Evolutionary conservation across 2,888 invertebrate species (phyloP), one percentile per base, ranked within the genome.

Genomic region (Lochmaea crataegi): DNA sequence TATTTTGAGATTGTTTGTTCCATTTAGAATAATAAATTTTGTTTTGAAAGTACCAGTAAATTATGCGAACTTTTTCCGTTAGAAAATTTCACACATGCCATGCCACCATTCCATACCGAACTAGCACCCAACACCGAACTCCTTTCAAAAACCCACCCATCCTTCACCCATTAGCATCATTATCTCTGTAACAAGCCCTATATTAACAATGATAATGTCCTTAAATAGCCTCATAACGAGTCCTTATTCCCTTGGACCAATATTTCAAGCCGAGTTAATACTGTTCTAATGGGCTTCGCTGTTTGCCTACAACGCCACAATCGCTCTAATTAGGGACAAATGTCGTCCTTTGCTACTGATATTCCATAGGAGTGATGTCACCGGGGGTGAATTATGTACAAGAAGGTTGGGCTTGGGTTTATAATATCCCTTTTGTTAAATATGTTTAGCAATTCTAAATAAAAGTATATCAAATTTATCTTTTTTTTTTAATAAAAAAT

Each of bases 311-410:
- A 80, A 79, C 79, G 76, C 83, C 84, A 85, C 85, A 85, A 85
- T 85, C 84, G 85, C 83, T 82, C 85, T 84, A 85, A 85, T 85
- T 85, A 84, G 83, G 79, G 82, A 83, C 84, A 84, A 84, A 84
- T 84, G 83, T 83, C 80, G 81, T 77, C 81, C 80, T 75, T 72
- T 72, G 42, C 41, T 58, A 68, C 22, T 58, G 68, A 26, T 48
- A 42, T 18, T 53, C 18, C 38, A n/a, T 22, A 22, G 51, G n/a
- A 22, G 26, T 45, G 38, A 12, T 63, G 63, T 45, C 42, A 18
- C 26, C 18, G 18, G 18, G 63, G 11, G 51, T 51, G 26, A 65
- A 14, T 65, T 65, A 65, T 51, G 26, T 26, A n/a, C 11, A 48
- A 48, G 45, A 14, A 16, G 51, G n/a, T 18, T 3, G 53, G 53